Percentiles rank a stretch among this genome's conserved stretches.
These are phyloP conservation scores for Bellardia bayeri DNA, from an alignment of 2,888 invertebrate genomes.

Conservation along the genomic window DNA sequence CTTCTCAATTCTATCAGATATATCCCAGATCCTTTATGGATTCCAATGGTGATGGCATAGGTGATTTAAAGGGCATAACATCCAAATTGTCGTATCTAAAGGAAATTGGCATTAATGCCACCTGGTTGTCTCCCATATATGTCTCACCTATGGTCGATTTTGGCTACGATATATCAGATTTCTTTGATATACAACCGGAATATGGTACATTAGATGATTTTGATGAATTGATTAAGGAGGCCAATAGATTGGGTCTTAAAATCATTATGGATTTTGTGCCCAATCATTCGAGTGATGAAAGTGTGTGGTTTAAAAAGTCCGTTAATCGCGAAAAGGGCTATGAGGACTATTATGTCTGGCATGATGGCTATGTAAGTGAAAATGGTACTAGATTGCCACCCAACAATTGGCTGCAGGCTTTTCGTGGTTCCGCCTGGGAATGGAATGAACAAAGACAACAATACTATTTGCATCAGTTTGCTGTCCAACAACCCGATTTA, in stretches of 20 bases:
- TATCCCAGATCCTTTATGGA: conserved; percentile 94
- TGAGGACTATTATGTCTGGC: conserved; percentile 91
- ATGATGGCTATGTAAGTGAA: conserved; percentile 85
- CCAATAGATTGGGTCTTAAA: conserved; percentile 86
- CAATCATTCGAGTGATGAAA: conserved; percentile 90
- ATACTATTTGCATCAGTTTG: conserved; percentile 88
- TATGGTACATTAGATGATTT: conserved; percentile 92
- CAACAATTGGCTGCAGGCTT: conserved; percentile 81
- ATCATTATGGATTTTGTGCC: conserved; percentile 89
- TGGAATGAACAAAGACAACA: conserved; percentile 86
- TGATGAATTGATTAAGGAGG: conserved; percentile 85
- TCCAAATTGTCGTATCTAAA: conserved; percentile 87
- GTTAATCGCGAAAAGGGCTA: conserved; percentile 87
- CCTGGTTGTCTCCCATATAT: conserved; percentile 95
- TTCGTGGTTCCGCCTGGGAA: conserved; percentile 87
- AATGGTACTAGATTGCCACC: conserved; percentile 78
- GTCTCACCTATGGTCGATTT: conserved; percentile 93
- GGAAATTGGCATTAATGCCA: conserved; percentile 89
- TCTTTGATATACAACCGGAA: conserved; percentile 88
- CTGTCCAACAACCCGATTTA: conserved; percentile 87
- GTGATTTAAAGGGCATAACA: conserved; percentile 91
- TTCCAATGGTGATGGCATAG: conserved; percentile 92
- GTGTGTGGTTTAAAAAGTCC: conserved; percentile 93
- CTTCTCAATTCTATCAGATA: conserved; percentile 92
- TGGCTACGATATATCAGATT: conserved; percentile 94